These are phyloP conservation scores for Ceratina japonica DNA, from an alignment of 1,140 invertebrate species.

Conservation along the genomic window DNA sequence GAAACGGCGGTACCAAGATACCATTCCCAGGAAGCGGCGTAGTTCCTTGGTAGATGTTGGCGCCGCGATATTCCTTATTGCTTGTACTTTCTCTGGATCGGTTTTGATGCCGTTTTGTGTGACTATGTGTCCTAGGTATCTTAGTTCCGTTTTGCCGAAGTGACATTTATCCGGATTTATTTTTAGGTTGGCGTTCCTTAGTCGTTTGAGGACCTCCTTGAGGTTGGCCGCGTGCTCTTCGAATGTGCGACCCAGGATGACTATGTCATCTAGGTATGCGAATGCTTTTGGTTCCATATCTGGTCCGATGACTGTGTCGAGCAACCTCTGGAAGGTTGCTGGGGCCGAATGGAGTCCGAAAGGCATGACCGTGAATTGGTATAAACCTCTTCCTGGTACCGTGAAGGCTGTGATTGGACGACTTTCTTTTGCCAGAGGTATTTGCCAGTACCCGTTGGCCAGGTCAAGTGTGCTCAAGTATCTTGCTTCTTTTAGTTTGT, in stretches of 20 bases:
- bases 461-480: neutral
- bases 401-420: constrained; percentile 12
- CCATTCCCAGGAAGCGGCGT: constrained; percentile 76
- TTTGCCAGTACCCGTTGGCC: neutral
- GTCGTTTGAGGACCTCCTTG: too few species aligned
- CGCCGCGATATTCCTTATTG: constrained; percentile 51
- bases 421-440: neutral
- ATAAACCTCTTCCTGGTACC: too few species aligned
- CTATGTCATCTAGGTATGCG: constrained; percentile 65
- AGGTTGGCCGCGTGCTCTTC: neutral
- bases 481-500: neutral
- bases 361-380: too few species aligned
- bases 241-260: constrained; percentile 54
- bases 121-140: constrained; percentile 66
- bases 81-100: constrained; percentile 68
- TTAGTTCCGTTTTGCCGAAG: neutral
- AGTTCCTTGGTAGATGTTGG: constrained; percentile 63
- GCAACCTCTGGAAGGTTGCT: constrained; percentile 14
- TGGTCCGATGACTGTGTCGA: constrained; percentile 51
- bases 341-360: too few species aligned
- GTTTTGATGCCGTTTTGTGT: constrained; percentile 64
- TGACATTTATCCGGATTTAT: constrained; percentile 1
- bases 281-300: constrained; percentile 58
- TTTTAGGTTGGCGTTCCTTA: constrained; percentile 39
- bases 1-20: constrained; percentile 71